A percentile compares a stretch with the other conserved stretches of the same genome.
Evolutionary conservation across 2,113 vertebrate genomes (phyloP).

Genomic region (Junco hyemalis): DNA sequence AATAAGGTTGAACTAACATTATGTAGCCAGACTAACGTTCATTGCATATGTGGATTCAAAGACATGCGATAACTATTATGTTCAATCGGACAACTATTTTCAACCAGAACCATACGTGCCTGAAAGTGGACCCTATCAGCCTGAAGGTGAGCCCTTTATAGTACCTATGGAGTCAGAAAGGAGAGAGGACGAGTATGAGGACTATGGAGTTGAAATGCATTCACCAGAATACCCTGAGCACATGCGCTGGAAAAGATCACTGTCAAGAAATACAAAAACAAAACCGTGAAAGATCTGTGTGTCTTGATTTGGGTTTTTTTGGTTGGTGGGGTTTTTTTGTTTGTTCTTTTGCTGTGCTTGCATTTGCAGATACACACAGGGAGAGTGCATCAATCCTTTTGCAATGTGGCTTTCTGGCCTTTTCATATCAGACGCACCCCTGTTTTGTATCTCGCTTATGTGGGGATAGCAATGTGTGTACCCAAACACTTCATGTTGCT

Average conservation of each 20-base stretch:
- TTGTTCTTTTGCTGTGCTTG: conserved; percentile 43
- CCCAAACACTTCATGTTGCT: conserved; percentile 36
- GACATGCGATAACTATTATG: conserved; percentile 74
- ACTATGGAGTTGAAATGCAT: conserved; percentile 84
- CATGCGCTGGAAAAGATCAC: conserved; percentile 84
- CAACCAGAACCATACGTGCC: conserved; percentile 87
- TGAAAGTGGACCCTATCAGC: conserved; percentile 82
- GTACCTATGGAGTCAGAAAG: conserved; percentile 80
- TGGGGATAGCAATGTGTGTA: conserved; percentile 51
- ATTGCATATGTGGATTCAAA: conserved; percentile 67
- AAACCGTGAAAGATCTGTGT: conserved; percentile 50
- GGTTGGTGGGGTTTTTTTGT: not conserved
- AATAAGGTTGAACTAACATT: conserved; percentile 47
- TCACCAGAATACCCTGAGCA: conserved; percentile 70
- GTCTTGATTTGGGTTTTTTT: not conserved
- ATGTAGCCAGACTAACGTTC: conserved; percentile 43
- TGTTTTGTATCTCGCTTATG: conserved; percentile 44
- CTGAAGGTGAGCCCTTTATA: conserved; percentile 82
- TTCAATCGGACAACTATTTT: conserved; percentile 89
- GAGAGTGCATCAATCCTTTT: not conserved
- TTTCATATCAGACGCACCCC: not conserved
- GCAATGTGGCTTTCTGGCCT: not conserved
- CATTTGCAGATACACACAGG: conserved; percentile 57
- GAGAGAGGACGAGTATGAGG: conserved; percentile 84
- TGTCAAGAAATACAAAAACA: conserved; percentile 73